phyloP scores from a whole-genome alignment of 2,888 invertebrate species.

The Apocheima hispidaria region DNA sequence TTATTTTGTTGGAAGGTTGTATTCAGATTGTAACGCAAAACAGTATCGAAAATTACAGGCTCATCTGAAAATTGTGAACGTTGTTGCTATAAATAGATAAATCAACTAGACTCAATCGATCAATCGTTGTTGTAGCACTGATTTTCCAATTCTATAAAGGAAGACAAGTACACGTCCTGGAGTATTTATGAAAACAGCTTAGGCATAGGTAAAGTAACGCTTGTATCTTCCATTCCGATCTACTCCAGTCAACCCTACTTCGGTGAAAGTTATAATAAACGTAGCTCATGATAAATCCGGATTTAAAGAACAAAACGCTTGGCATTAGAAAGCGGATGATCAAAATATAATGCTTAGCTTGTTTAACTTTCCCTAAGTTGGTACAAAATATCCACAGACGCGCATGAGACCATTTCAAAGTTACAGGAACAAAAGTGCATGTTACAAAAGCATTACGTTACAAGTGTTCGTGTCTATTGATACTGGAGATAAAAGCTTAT shows the following conservation, averaged over 20 bases:
- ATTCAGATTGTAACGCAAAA: constrained; percentile 24
- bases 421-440: constrained; percentile 11
- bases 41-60: constrained; percentile 47
- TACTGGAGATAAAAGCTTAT: constrained; percentile 15
- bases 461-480: constrained; percentile 7
- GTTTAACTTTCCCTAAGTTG: constrained; percentile 16
- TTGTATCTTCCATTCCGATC: background rate
- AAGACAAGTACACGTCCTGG: background rate
- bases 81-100: background rate
- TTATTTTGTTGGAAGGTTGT: background rate
- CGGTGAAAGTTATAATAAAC: constrained; percentile 11
- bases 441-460: constrained; percentile 18
- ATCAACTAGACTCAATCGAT: background rate
- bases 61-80: background rate
- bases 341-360: constrained; percentile 19
- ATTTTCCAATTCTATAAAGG: background rate
- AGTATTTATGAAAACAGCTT: background rate
- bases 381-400: constrained; percentile 5
- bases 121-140: background rate
- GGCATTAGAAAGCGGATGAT: constrained; percentile 18
- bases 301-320: constrained; percentile 16
- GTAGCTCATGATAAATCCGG: background rate
- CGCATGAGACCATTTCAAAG: constrained; percentile 1
- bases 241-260: background rate
- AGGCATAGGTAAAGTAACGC: background rate